These are phyloP conservation scores for Tribolium castaneum DNA, from an alignment of 1,140 invertebrate species.

Conservation along the genomic window DNA sequence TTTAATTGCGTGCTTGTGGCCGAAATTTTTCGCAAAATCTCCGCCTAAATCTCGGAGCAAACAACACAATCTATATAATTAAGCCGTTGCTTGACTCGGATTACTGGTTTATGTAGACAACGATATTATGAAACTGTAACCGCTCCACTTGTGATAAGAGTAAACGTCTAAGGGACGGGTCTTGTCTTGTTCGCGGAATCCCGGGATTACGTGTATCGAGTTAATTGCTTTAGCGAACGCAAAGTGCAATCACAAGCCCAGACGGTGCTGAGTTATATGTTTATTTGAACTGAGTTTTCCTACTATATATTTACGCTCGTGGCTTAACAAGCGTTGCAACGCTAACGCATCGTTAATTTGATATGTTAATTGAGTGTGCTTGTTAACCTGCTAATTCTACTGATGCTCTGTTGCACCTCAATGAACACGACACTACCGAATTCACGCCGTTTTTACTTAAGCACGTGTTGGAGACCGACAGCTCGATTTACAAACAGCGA, in stretches of 20 bases:
- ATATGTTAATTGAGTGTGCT: constrained; percentile 30
- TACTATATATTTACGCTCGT: background rate
- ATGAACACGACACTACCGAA: background rate
- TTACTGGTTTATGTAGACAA: constrained; percentile 14
- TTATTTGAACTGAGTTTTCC: background rate
- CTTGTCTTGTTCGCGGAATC: constrained; percentile 19
- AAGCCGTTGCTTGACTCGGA: background rate
- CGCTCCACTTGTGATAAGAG: constrained; percentile 10
- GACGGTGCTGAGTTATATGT: constrained; percentile 12
- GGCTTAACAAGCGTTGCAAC: background rate
- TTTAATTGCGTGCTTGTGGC: background rate
- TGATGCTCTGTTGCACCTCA: background rate
- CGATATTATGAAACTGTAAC: constrained; percentile 23
- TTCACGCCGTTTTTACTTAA: background rate
- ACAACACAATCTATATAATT: background rate
- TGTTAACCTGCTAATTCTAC: constrained; percentile 13
- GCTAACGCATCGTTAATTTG: constrained; percentile 13
- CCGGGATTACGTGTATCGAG: constrained; percentile 21
- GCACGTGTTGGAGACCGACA: background rate
- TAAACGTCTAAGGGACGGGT: constrained; percentile 9
- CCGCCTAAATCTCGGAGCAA: background rate
- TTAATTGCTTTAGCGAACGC: constrained; percentile 27
- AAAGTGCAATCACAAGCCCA: constrained; percentile 14
- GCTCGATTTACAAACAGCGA: background rate
- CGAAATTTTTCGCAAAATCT: background rate